These are phyloP conservation scores for Patagioenas fasciata DNA, from an alignment of 2,113 vertebrate species.

Conservation along the genomic window DNA sequence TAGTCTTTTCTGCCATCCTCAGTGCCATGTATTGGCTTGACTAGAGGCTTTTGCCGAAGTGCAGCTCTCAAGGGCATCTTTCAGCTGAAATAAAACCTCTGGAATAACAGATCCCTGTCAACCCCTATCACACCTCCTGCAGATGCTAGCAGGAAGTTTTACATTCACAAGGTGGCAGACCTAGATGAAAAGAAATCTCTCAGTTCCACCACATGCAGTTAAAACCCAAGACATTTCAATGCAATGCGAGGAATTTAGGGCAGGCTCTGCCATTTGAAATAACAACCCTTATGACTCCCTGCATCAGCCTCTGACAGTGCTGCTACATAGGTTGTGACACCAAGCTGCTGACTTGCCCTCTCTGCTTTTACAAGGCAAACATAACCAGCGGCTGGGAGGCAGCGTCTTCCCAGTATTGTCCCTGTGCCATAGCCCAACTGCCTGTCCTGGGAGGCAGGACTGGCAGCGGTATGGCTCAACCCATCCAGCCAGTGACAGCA, in stretches of 20 bases:
- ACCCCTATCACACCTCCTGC: slow-evolving; percentile 6
- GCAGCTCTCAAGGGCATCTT: slow-evolving; percentile 4
- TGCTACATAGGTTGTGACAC: not conserved
- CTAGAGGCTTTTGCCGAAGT: not conserved
- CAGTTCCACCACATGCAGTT: not conserved
- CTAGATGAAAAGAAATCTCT: slow-evolving; percentile 28
- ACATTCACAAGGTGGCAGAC: not conserved
- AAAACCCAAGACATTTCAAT: not conserved
- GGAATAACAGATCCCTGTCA: not conserved
- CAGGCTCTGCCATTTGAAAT: not conserved
- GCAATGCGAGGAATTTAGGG: not conserved
- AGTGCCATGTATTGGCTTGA: not conserved
- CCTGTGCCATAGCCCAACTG: not conserved
- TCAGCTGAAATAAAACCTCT: slow-evolving; percentile 4
- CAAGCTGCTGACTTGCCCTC: not conserved
- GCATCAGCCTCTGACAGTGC: not conserved
- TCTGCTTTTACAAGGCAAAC: not conserved
- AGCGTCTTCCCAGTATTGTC: not conserved
- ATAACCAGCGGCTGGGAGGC: not conserved
- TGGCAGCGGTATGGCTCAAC: not conserved
- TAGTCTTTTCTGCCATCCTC: not conserved
- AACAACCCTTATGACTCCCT: not conserved
- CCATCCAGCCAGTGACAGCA: not conserved
- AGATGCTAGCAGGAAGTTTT: not conserved
- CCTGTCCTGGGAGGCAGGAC: not conserved